Percentiles rank a stretch among this genome's conserved stretches.
phyloP scores from a whole-genome alignment of 2,797 vertebrate genomes.

The Diplodus puntazzo region DNA sequence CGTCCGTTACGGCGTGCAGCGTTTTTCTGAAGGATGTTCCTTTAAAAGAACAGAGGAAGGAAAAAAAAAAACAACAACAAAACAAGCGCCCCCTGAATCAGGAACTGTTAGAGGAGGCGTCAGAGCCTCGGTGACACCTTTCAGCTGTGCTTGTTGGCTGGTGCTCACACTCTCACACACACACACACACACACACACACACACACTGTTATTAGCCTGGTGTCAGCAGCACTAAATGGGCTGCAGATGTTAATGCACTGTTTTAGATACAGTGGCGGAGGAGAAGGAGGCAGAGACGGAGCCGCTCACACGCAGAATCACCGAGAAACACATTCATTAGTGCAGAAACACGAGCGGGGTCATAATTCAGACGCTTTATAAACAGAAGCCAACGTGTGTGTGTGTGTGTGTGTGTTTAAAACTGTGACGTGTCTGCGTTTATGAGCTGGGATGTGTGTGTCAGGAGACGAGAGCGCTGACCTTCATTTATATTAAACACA shows the following conservation, averaged over 20 bases:
- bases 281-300: slow-evolving; percentile 72
- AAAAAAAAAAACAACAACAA: not conserved
- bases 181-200: slow-evolving; percentile 46
- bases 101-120: slow-evolving; percentile 79
- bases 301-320: slow-evolving; percentile 62
- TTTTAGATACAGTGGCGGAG: slow-evolving; percentile 80
- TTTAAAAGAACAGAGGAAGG: slow-evolving; percentile 39
- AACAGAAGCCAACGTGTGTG: slow-evolving; percentile 15
- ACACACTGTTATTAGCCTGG: slow-evolving; percentile 80
- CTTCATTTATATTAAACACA: not conserved
- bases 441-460: not conserved
- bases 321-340: slow-evolving; percentile 66
- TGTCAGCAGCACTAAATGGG: slow-evolving; percentile 82
- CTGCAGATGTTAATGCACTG: slow-evolving; percentile 86
- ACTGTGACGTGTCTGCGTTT: slow-evolving; percentile 34
- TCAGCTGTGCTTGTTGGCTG: slow-evolving; percentile 85
- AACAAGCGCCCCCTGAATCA: slow-evolving; percentile 71
- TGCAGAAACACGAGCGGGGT: not conserved
- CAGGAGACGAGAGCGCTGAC: not conserved
- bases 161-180: slow-evolving; percentile 48
- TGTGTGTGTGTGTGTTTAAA: slow-evolving; percentile 41
- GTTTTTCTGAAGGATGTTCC: slow-evolving; percentile 50
- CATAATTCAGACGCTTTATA: slow-evolving; percentile 64
- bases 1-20: slow-evolving; percentile 37
- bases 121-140: slow-evolving; percentile 78